phyloP scores from a whole-genome alignment of 2,888 invertebrate genomes.

The Campoplex capitator region DNA sequence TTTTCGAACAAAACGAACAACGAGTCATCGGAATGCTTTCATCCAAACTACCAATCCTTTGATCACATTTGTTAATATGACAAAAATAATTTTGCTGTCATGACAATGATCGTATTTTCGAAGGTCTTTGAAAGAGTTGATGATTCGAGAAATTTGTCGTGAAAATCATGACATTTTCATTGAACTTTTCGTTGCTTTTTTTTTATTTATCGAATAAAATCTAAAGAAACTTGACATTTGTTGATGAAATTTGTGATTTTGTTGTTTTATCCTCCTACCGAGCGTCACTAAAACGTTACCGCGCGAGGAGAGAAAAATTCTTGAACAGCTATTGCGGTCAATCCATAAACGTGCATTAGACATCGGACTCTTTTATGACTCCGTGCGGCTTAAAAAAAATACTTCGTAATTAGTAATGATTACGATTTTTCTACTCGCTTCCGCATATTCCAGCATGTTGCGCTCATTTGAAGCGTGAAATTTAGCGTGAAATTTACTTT shows the following conservation, averaged over 20 bases:
- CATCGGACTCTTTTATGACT: not conserved
- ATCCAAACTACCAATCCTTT: conserved; percentile 18
- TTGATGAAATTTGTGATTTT: not conserved
- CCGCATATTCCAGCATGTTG: not conserved
- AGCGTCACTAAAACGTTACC: not conserved
- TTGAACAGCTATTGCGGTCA: not conserved
- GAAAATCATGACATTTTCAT: not conserved
- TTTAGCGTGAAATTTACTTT: not conserved
- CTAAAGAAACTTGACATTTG: not conserved
- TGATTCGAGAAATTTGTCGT: not conserved
- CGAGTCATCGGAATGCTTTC: conserved; percentile 60
- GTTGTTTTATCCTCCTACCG: not conserved
- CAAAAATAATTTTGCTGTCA: conserved; percentile 26
- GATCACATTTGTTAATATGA: conserved; percentile 17
- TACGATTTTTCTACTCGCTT: not conserved
- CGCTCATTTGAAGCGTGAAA: not conserved
- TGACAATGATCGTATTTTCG: conserved; percentile 14
- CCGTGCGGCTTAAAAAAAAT: not conserved
- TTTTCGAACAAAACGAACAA: conserved; percentile 54
- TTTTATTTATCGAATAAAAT: not conserved
- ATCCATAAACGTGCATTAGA: not conserved
- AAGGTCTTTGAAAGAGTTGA: not conserved
- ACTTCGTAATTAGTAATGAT: not conserved
- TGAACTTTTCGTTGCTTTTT: not conserved
- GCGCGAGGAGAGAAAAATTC: not conserved